Evolutionary conservation across 2,888 invertebrate genomes (phyloP), one percentile per base, ranked within the genome.

Genomic region (Macropis europaea): DNA sequence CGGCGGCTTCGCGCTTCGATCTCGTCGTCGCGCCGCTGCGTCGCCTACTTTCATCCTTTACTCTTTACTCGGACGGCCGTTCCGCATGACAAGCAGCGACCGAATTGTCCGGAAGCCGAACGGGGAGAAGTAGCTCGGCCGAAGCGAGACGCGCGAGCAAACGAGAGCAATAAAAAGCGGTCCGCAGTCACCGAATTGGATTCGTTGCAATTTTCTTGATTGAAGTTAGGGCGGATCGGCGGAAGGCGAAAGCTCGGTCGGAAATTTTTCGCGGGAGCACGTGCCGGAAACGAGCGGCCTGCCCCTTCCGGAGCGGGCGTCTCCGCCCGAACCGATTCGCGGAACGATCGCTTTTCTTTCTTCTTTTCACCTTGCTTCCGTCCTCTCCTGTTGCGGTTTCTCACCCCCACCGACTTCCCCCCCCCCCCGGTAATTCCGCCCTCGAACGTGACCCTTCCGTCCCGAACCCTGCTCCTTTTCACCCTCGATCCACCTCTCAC

Each of bases 291-390:
- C 54, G 59, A 54, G 45, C 43, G 57, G 50, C 40, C 54, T 52
- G 36, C 47, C 45, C 50, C 62, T 61, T 59, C 57, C 45, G 57
- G 36, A 32, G 3, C 42, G 19, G 34, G 47, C 36, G 26, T 62
- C 40, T 50, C 38, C 45, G 15, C 43, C 24, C 42, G 17, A 32
- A 56, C 56, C 68, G 70, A 74, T 66, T 77, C 70, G 70, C 52
- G 45, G 22, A 38, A 54, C 74, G 63, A 77, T 74, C 75, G 67
- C 77, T 54, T 64, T 52, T 52, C 45, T 50, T 15, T 42, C 34
- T 0, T 54, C 54, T 19, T 38, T 36, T 38, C 28, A 17, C 52
- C 67, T 54, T 59, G 42, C 3, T 22, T 66, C 53, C 34, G 15
- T 40, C 17, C 43, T 32, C 22, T 32, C 24, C 47, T 24, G 52